Evolutionary conservation across 2,113 vertebrate genomes (phyloP).

Genomic region (Dicerorhinus sumatrensis): DNA sequence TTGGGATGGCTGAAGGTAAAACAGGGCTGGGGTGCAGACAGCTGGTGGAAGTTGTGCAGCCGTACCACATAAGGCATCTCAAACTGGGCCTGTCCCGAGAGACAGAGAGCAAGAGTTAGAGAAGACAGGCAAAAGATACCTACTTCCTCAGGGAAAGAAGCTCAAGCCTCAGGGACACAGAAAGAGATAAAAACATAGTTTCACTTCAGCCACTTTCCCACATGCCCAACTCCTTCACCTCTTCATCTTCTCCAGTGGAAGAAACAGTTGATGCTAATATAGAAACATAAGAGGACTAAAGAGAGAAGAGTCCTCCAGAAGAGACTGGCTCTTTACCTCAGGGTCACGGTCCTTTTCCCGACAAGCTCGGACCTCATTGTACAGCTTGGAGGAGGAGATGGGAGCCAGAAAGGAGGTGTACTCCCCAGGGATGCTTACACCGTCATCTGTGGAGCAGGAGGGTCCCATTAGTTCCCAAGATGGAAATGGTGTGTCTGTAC

Average conservation of each 20-base stretch:
- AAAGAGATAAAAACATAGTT: background rate
- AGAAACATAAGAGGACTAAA: background rate
- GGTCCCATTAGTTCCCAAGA: background rate
- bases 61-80: constrained; percentile 96
- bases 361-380: constrained; percentile 95
- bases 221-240: background rate
- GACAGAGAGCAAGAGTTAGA: constrained; percentile 46
- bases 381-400: constrained; percentile 96
- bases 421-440: constrained; percentile 94
- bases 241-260: constrained; percentile 26
- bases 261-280: background rate
- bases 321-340: constrained; percentile 81
- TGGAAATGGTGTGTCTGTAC: background rate
- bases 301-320: background rate
- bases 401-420: constrained; percentile 96
- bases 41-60: constrained; percentile 96
- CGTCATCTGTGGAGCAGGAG: constrained; percentile 86
- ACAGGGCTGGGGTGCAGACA: constrained; percentile 93
- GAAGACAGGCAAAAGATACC: background rate
- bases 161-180: background rate
- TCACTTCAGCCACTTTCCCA: background rate
- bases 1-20: constrained; percentile 95
- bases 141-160: background rate
- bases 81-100: constrained; percentile 91
- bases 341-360: constrained; percentile 94